Conservation (phyloP, 1,140 invertebrate species). For the Eumaeus atala region DNA sequence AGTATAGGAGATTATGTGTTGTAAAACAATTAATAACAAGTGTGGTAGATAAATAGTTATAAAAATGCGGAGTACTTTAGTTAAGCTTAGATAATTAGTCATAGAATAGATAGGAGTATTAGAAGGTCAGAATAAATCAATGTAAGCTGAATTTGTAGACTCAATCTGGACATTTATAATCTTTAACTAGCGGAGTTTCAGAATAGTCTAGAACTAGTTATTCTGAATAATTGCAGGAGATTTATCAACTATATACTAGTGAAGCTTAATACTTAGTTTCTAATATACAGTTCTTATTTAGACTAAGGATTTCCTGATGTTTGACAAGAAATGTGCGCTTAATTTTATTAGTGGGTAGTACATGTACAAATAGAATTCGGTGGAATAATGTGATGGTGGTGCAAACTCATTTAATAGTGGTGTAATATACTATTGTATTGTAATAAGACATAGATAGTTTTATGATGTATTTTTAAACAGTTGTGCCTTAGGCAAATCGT, state of each 20-base stretch:
- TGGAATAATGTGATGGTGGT: conserved; percentile 60
- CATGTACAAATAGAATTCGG: conserved; percentile 37
- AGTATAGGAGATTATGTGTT: conserved; percentile 51
- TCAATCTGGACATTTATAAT: conserved; percentile 44
- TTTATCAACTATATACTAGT: conserved; percentile 44
- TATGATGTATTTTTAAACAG: conserved; percentile 40
- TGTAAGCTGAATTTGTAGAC: conserved; percentile 50
- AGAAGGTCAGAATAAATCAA: conserved; percentile 32
- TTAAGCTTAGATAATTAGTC: conserved; percentile 39
- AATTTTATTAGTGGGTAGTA: conserved; percentile 43
- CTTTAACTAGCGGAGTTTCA: conserved; percentile 48
- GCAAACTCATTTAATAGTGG: conserved; percentile 61
- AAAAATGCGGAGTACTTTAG: conserved; percentile 35
- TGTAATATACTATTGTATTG: conserved; percentile 44
- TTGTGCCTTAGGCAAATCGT: conserved; percentile 58
- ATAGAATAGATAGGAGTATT: conserved; percentile 53
- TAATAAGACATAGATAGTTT: conserved; percentile 41
- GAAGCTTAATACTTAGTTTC: conserved; percentile 44
- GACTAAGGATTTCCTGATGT: conserved; percentile 17
- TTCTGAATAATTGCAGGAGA: conserved; percentile 46
- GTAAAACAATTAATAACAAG: conserved; percentile 41
- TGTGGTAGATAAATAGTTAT: conserved; percentile 52
- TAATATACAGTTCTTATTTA: conserved; percentile 25
- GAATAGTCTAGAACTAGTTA: conserved; percentile 53
- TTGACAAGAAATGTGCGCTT: conserved; percentile 23